Evolutionary conservation across 1,140 invertebrate genomes (phyloP).

Genomic region (Pollicipes pollicipes): DNA sequence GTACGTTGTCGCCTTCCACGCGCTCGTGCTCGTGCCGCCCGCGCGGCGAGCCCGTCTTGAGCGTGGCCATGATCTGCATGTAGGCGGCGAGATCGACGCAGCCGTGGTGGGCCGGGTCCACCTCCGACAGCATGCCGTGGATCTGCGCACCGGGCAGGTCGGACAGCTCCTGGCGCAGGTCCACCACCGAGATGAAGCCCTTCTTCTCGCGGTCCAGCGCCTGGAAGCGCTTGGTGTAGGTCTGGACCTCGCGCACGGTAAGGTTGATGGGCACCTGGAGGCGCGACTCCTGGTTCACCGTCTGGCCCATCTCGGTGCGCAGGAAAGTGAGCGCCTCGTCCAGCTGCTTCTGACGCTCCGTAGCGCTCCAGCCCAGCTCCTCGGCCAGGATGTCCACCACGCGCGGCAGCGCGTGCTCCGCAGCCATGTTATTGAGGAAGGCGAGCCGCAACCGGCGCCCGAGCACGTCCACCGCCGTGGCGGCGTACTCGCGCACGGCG

Average conservation of each 20-base stretch:
- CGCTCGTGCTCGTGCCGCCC: constrained; percentile 82
- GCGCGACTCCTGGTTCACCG: constrained; percentile 69
- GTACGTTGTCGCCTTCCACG: constrained; percentile 55
- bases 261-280: constrained; percentile 80
- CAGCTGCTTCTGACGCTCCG: constrained; percentile 59
- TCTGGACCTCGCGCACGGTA: constrained; percentile 81
- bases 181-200: constrained; percentile 94
- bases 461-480: constrained; percentile 90
- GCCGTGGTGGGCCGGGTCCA: constrained; percentile 98
- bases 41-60: constrained; percentile 78
- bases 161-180: constrained; percentile 81
- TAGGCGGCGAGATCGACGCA: constrained; percentile 98
- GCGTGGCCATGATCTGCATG: constrained; percentile 95
- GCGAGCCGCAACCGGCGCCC: constrained; percentile 78
- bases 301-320: constrained; percentile 88
- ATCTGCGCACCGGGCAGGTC: constrained; percentile 83
- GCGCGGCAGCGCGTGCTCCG: constrained; percentile 78
- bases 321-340: constrained; percentile 67
- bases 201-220: constrained; percentile 88
- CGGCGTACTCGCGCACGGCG: constrained; percentile 82
- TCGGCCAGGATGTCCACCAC: constrained; percentile 93
- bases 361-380: constrained; percentile 79
- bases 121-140: constrained; percentile 92
- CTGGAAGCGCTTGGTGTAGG: constrained; percentile 87
- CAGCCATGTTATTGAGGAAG: constrained; percentile 55